Evolutionary conservation across 2,888 invertebrate species (phyloP), one percentile per base, ranked within the genome.

Genomic region (Tridacna gigas): DNA sequence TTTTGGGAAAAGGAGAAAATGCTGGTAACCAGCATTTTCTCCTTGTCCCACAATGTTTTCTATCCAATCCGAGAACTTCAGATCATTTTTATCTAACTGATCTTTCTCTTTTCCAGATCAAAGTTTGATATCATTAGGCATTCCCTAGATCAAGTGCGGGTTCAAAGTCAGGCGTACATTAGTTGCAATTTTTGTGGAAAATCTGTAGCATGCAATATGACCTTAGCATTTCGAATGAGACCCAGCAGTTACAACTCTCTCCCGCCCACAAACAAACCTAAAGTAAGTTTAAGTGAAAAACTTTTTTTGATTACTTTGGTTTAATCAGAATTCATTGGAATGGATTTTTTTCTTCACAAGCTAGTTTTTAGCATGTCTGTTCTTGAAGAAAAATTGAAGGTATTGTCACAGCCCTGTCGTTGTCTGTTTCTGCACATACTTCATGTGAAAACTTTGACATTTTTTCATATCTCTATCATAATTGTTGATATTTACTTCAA

Each of bases 141-240:
- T 75, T 78, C 82, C 9, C 80, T 89, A 65, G 91, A 91, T 74
- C 86, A 90, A 88, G 87, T 85, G 9, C 80, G 86, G 11, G 92
- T 92, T 15, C 93, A 94, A 5, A 94, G 95, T 88, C 96, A 95
- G 93, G 97, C 97, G 56, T 97, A 96, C 93, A 97, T 98, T 80
- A 97, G 98, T 9, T 99, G 99, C 95, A 98, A 97, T 93, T 99
- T 98, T 95, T 99, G 99, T 95, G 98, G 98, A 75, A 98, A 98
- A 95, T 97, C 97, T 86, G 97, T 99, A 51, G 92, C 93, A 37
- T 91, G 90, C 82, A 91, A 90, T 77, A 88, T 90, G 84, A 85
- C 90, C 37, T 86, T 91, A 60, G 87, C 88, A 11, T 89, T 86
- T 69, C 84, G 91, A 67, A 84, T 88, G 60, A 78, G 91, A 11